Evolutionary conservation across 2,888 invertebrate species (phyloP), one percentile per base, ranked within the genome.

Genomic region (Elegia similella): DNA sequence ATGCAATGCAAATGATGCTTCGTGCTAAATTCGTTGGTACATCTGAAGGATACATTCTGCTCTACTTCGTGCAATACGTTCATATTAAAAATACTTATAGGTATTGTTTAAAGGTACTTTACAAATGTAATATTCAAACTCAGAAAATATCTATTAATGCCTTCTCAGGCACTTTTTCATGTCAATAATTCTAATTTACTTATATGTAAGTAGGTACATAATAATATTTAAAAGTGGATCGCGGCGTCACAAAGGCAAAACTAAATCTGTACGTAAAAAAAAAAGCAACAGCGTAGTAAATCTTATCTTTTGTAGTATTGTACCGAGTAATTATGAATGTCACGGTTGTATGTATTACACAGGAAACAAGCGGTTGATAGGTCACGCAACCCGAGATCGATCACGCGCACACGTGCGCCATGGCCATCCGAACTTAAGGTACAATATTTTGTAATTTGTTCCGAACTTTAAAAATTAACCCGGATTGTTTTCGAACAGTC

Each of bases 341-440:
- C 80, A 84, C 75, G 84, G 78, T 73, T 72, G 59, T 65, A 57
- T 52, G 54, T 55, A 52, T 56, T 54, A 53, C 50, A 57, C 52
- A 59, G 75, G 68, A 80, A 77, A 75, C 76, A 78, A 71, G 69
- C 72, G 62, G 65, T 64, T 74, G 75, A 78, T 80, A 78, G 79
- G 82, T 85, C 86, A 85, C 86, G 85, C 80, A 75, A 83, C 67
- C 71, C 76, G 78, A 77, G 77, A 78, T 76, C 76, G 73, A 78
- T 80, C 77, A 77, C 73, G 70, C 68, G 67, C 75, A 72, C 75
- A 78, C 75, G 73, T 69, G 70, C 44, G 16, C 56, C 48, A 50
- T 42, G 30, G 23, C 56, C 48, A 50, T 42, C 56, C 30, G 15
- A 55, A 12, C 30, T 32, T 68, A 61, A 66, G 57, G 38, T 12